A percentile compares a stretch with the other conserved stretches of the same genome.
Conservation (phyloP, 2,888 invertebrate genomes). For the Lissocephala sabroskyi region DNA sequence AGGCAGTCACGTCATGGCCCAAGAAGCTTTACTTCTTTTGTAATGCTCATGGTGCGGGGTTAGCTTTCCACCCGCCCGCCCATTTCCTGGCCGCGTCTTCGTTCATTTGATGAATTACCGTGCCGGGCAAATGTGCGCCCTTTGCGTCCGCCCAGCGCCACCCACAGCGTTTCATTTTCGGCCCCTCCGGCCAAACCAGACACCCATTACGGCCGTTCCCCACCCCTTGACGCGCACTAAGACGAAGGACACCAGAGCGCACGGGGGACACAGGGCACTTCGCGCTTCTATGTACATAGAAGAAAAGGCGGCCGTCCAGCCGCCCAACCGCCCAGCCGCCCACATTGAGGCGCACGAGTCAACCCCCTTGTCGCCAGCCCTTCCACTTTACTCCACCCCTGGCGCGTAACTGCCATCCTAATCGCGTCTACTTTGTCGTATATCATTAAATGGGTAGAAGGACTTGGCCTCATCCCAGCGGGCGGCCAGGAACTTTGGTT, state of each 20-base stretch:
- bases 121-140: slow-evolving; percentile 56
- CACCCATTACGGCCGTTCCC: slow-evolving; percentile 18
- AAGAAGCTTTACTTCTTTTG: slow-evolving; percentile 64
- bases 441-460: slow-evolving; percentile 47
- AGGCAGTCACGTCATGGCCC: slow-evolving; percentile 33
- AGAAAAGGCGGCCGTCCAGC: too few species aligned
- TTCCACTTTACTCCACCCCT: too few species aligned
- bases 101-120: slow-evolving; percentile 70
- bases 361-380: too few species aligned
- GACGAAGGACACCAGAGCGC: too few species aligned
- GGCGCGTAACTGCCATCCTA: too few species aligned
- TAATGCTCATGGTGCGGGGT: slow-evolving; percentile 29
- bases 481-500: too few species aligned
- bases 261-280: slow-evolving; percentile 14
- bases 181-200: slow-evolving; percentile 15
- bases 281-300: slow-evolving; percentile 29
- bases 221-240: slow-evolving; percentile 25
- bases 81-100: slow-evolving; percentile 30
- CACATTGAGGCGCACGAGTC: too few species aligned
- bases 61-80: slow-evolving; percentile 9
- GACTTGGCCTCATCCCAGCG: slow-evolving; percentile 2
- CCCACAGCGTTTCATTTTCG: slow-evolving; percentile 42
- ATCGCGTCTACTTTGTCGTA: slow-evolving; percentile 28
- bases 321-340: too few species aligned
- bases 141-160: slow-evolving; percentile 26